Conservation (phyloP, 2,113 vertebrate genomes). For the Apeltes quadracus region DNA sequence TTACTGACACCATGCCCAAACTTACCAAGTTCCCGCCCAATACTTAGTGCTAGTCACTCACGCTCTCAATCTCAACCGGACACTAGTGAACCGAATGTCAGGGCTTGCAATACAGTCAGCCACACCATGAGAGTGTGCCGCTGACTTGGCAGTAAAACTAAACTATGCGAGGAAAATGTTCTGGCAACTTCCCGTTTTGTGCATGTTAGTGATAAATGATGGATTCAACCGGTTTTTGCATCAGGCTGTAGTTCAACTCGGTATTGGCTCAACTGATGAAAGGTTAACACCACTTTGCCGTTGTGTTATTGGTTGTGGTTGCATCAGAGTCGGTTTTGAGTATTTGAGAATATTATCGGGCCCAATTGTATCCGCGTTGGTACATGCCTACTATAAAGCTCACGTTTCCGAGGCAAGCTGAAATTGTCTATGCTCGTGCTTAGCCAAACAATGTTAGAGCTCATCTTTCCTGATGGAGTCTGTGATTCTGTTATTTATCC, state of each 20-base stretch:
- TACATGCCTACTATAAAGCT: neutral
- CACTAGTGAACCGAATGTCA: neutral
- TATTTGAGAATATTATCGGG: neutral
- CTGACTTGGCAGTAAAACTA: neutral
- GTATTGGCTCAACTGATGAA: neutral
- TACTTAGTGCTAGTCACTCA: neutral
- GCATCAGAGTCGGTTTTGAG: neutral
- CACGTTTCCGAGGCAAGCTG: neutral
- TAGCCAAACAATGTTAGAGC: slow-evolving; percentile 4
- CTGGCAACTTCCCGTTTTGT: neutral
- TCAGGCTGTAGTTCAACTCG: neutral
- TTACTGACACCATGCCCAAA: too few relatives aligned
- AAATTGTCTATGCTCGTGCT: neutral
- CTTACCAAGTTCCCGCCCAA: too few relatives aligned
- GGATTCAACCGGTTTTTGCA: neutral
- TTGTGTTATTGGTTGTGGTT: neutral
- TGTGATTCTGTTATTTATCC: slow-evolving; percentile 9
- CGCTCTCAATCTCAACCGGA: neutral
- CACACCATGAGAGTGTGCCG: neutral
- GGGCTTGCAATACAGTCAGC: neutral
- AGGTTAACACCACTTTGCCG: neutral
- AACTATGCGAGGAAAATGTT: neutral
- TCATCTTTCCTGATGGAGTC: slow-evolving; percentile 24
- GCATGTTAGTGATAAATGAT: neutral
- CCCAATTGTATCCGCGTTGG: neutral